Percentiles rank a stretch among this genome's conserved stretches.
Evolutionary conservation across 2,888 invertebrate species (phyloP).

Genomic region (Tetragnatha montana): DNA sequence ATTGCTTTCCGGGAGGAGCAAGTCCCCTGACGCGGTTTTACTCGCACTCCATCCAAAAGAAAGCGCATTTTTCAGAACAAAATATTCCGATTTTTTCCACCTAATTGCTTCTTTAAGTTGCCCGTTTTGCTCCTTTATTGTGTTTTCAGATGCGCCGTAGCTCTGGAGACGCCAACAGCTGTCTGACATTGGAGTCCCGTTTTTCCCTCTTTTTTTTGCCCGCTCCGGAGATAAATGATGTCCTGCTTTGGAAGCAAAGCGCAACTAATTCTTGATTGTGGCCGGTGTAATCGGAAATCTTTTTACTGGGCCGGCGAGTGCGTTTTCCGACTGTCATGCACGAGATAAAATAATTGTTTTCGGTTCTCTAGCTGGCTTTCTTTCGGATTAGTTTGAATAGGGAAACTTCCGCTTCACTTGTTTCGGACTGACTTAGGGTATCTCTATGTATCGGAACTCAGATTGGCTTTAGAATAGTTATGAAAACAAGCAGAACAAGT

Average conservation of each 20-base stretch:
- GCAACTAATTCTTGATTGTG: conserved; percentile 46
- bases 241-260: conserved; percentile 57
- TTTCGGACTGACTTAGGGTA: background rate
- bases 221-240: conserved; percentile 50
- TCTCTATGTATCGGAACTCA: too few relatives aligned
- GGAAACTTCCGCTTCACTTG: background rate
- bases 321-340: conserved; percentile 27
- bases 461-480: too few relatives aligned
- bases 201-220: conserved; percentile 7
- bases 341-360: background rate
- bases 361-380: conserved; percentile 15
- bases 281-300: conserved; percentile 55
- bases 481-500: too few relatives aligned
- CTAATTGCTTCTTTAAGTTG: conserved; percentile 52
- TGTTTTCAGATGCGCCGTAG: conserved; percentile 46
- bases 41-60: background rate
- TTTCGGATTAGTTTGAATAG: background rate
- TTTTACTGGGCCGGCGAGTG: conserved; percentile 26
- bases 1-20: background rate
- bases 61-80: conserved; percentile 26
- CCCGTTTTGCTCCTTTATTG: conserved; percentile 61
- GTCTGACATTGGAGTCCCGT: conserved; percentile 38
- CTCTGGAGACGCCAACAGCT: conserved; percentile 53
- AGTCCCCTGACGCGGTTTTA: background rate
- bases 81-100: conserved; percentile 51